Evolutionary conservation across 1,140 invertebrate genomes (phyloP), one percentile per base, ranked within the genome.

Genomic region (Cyphomyrmex costatus): DNA sequence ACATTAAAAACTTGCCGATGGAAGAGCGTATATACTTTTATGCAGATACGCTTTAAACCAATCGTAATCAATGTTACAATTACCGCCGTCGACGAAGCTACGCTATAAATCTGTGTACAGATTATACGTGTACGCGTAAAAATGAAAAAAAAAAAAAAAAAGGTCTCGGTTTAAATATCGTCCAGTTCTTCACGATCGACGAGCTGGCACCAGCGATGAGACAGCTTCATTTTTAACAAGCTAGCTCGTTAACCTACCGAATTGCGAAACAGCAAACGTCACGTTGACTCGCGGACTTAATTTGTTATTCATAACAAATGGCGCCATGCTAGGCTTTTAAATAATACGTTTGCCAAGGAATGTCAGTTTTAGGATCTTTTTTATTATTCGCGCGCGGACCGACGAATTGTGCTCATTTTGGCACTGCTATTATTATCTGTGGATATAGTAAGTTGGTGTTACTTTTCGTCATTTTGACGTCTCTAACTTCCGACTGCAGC

Each of bases 1-100:
- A 73, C 68, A 83, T 83, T 83, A 83, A 83, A 83, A 83, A 74
- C 79, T 83, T 83, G 79, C 68, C 79, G 71, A 83, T 83, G 66
- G 70, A 73, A 74, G 79, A 83, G 79, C 61, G 63, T 66, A 79
- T 66, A 79, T 79, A 83, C 79, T 74, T 83, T 83, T 83, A 83
- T 83, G 79, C 79, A 83, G 74, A 83, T 83, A 61, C 68, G n/a
- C 36, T 83, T 83, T 83, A 83, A 74, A 83, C 68, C 68, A 36
- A 83, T 73, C 68, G 56, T 83, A 83, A 83, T 83, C 79, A 73
- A 83, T 83, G 66, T 63, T 82, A 42, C 19, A 60, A 70, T 53
- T 49, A 60, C 53, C n/a, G 21, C 21, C 10, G n/a, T 16, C 63
- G 46, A 16, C 77, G n/a, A 19, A 33, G 36, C 60, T 12, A 53